Evolutionary conservation across 30 jellyfish, hydroid and myxozoan genomes (phyloP).

Genomic region (Calvadosia cruxmelitensis): DNA sequence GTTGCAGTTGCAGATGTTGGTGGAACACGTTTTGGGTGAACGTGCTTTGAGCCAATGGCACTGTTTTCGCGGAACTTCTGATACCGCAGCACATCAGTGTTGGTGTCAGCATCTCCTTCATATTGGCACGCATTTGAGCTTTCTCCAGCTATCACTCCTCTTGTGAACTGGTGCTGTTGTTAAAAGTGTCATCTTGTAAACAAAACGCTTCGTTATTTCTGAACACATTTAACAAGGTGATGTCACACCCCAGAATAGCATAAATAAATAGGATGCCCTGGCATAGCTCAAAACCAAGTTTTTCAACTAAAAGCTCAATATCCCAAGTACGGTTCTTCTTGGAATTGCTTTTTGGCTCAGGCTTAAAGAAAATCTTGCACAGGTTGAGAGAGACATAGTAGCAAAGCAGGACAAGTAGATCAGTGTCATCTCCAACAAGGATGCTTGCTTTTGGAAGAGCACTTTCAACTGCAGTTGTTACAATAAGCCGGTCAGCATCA

Average conservation of each 20-base stretch:
- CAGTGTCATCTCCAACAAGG: too few relatives aligned
- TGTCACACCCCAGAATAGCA: conserved; percentile 12
- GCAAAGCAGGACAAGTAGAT: too few relatives aligned
- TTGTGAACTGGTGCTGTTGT: conserved; percentile 7
- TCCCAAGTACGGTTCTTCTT: conserved; percentile 16
- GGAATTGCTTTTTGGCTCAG: conserved; percentile 35
- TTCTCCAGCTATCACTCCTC: conserved; percentile 29
- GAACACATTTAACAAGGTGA: conserved; percentile 16
- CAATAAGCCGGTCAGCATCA: conserved; percentile 38
- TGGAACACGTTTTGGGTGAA: conserved; percentile 40
- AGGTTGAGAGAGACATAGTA: conserved; percentile 24
- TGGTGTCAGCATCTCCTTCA: conserved; percentile 20
- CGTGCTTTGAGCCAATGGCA: conserved; percentile 11
- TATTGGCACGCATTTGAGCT: conserved; percentile 18
- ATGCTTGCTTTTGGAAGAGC: conserved; percentile 19
- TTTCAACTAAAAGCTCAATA: conserved; percentile 7
- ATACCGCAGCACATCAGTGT: conserved; percentile 31
- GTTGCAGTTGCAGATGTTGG: conserved; percentile 53
- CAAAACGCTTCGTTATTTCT: conserved; percentile 11
- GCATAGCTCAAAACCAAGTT: conserved; percentile 4
- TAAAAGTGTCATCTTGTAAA: conserved; percentile 15
- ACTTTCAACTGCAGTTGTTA: conserved; percentile 15
- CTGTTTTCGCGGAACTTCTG: conserved; percentile 32
- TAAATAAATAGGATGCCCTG: background rate
- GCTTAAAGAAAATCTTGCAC: conserved; percentile 17